phyloP scores from a whole-genome alignment of 2,113 vertebrate genomes.

The Alosa alosa region DNA sequence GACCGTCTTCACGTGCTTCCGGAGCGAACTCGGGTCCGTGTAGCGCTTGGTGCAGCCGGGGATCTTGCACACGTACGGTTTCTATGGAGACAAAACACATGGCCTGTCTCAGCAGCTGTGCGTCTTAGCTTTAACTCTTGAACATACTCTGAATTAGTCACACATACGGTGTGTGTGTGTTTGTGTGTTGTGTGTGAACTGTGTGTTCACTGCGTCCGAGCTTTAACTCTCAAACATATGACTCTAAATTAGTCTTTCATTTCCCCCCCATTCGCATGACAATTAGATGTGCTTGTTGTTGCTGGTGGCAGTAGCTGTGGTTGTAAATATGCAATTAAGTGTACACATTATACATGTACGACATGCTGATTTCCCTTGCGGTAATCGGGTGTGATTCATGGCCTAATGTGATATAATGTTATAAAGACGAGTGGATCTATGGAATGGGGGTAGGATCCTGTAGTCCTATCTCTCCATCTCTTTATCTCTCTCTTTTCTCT shows the following conservation, averaged over 20 bases:
- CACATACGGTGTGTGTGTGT: too few relatives aligned
- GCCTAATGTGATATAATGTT: constrained; percentile 34
- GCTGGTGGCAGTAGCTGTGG: background rate
- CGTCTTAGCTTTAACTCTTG: too few relatives aligned
- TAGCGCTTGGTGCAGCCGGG: constrained; percentile 97
- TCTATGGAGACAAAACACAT: constrained; percentile 67
- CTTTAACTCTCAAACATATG: constrained; percentile 37
- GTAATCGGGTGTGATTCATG: constrained; percentile 37
- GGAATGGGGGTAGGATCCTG: constrained; percentile 1
- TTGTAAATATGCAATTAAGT: constrained; percentile 39
- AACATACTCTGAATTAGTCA: constrained; percentile 56
- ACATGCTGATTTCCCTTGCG: constrained; percentile 15
- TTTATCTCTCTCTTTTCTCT: background rate
- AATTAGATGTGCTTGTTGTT: constrained; percentile 3
- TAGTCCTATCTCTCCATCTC: constrained; percentile 11
- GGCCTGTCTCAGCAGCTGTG: too few relatives aligned
- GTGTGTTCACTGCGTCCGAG: background rate
- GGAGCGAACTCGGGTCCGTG: constrained; percentile 95
- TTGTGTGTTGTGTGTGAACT: too few relatives aligned
- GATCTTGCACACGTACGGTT: constrained; percentile 98
- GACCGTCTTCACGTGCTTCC: constrained; percentile 97
- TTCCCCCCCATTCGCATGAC: constrained; percentile 34
- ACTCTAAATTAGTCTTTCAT: constrained; percentile 40
- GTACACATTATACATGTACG: constrained; percentile 34
- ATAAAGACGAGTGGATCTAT: constrained; percentile 1